phyloP scores from a whole-genome alignment of 2,888 invertebrate genomes.

The Cheilosia grossa region DNA sequence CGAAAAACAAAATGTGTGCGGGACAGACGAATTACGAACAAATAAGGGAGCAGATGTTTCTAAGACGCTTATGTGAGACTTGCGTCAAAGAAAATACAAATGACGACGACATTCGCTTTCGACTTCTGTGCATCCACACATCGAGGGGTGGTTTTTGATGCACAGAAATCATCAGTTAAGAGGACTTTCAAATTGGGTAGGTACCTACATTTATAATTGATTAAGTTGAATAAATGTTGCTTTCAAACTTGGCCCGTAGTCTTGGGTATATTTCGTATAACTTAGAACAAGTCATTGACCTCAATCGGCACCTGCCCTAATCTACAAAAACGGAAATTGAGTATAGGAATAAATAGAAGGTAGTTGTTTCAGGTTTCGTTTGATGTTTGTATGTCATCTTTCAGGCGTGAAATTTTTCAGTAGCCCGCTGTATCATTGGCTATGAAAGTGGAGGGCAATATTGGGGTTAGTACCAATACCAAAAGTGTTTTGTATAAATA shows the following conservation, averaged over 20 bases:
- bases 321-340: too few relatives aligned
- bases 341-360: too few relatives aligned
- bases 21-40: constrained; percentile 61
- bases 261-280: too few relatives aligned
- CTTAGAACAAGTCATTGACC: too few relatives aligned
- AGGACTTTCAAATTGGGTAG: background rate
- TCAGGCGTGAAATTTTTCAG: too few relatives aligned
- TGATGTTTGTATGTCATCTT: too few relatives aligned
- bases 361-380: too few relatives aligned
- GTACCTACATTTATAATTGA: background rate
- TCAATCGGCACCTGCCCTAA: too few relatives aligned
- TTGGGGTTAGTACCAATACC: too few relatives aligned
- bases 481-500: too few relatives aligned
- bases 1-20: constrained; percentile 28
- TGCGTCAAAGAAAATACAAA: constrained; percentile 33
- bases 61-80: constrained; percentile 47
- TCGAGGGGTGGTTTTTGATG: background rate
- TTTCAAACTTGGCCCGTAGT: background rate
- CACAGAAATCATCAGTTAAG: background rate
- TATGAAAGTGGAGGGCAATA: too few relatives aligned
- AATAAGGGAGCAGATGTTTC: constrained; percentile 70
- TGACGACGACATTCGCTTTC: background rate
- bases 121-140: background rate
- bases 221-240: background rate
- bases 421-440: too few relatives aligned